A percentile compares a stretch with the other conserved stretches of the same genome.
Evolutionary conservation across 2,888 invertebrate species (phyloP).

Genomic region (Coleophora deauratella): DNA sequence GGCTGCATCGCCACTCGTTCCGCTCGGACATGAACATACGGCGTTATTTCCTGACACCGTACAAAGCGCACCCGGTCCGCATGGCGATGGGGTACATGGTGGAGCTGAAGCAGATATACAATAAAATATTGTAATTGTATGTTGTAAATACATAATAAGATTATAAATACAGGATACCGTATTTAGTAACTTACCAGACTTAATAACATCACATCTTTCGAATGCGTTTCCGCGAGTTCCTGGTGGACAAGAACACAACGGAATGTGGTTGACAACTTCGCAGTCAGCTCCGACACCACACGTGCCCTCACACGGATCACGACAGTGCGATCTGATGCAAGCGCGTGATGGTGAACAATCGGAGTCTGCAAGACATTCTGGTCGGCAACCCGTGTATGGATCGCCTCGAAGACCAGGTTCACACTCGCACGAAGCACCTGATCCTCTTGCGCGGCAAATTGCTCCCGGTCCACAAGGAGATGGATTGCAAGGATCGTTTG

Average conservation of each 20-base stretch:
- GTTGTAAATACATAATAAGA: too few species aligned
- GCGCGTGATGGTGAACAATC: slow-evolving; percentile 88
- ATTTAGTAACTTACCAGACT: slow-evolving; percentile 46
- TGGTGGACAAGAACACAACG: slow-evolving; percentile 81
- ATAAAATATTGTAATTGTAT: too few species aligned
- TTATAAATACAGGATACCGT: too few species aligned
- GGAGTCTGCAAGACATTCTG: slow-evolving; percentile 91
- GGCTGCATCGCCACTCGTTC: slow-evolving; percentile 82
- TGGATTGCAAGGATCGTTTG: slow-evolving; percentile 85
- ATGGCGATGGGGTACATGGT: slow-evolving; percentile 81
- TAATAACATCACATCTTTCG: slow-evolving; percentile 70
- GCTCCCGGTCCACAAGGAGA: slow-evolving; percentile 90
- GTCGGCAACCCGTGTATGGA: slow-evolving; percentile 84
- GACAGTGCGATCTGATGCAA: slow-evolving; percentile 87
- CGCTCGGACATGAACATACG: slow-evolving; percentile 83
- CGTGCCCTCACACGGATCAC: slow-evolving; percentile 86
- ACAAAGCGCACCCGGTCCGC: slow-evolving; percentile 86
- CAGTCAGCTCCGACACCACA: slow-evolving; percentile 90
- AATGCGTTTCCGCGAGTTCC: slow-evolving; percentile 82
- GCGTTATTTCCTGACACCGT: slow-evolving; percentile 71
- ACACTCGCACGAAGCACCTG: slow-evolving; percentile 82
- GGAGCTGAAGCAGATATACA: slow-evolving; percentile 60
- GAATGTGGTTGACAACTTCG: slow-evolving; percentile 80
- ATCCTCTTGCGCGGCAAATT: slow-evolving; percentile 82
- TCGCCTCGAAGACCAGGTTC: slow-evolving; percentile 82